phyloP scores from a whole-genome alignment of 92 coral and sea anemone genomes.

The Galaxea fascicularis region DNA sequence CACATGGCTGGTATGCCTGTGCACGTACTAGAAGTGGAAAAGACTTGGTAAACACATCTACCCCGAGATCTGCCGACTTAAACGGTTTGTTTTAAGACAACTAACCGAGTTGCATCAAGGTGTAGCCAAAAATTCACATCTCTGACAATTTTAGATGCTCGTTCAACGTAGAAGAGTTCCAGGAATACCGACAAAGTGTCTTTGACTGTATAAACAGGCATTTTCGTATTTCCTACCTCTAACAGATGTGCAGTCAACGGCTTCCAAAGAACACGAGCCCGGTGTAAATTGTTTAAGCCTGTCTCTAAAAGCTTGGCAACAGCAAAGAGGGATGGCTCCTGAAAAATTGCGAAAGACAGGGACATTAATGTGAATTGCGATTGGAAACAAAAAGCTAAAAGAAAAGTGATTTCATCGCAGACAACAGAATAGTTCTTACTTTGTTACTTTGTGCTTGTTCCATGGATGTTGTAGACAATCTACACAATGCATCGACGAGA shows the following conservation, averaged over 20 bases:
- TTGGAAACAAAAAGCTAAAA: background rate
- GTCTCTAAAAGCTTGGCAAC: constrained; percentile 98
- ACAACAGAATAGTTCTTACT: constrained; percentile 40
- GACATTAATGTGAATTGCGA: background rate
- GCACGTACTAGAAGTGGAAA: too few species aligned
- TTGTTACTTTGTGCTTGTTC: constrained; percentile 93
- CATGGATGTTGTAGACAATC: constrained; percentile 92
- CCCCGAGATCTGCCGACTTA: too few species aligned
- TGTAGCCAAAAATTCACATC: too few species aligned
- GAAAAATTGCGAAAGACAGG: background rate
- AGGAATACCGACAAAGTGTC: background rate
- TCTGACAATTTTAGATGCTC: background rate
- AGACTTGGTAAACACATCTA: too few species aligned
- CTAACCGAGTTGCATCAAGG: too few species aligned
- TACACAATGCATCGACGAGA: constrained; percentile 96
- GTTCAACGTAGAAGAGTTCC: background rate
- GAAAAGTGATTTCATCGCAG: background rate
- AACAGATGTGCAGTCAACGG: constrained; percentile 97
- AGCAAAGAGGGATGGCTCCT: constrained; percentile 99
- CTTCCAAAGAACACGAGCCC: constrained; percentile 97
- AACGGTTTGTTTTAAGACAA: too few species aligned
- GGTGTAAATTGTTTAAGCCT: constrained; percentile 94
- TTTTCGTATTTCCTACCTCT: constrained; percentile 67
- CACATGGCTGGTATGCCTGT: too few species aligned
- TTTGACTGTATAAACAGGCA: background rate